These are phyloP conservation scores for Matsumyia berberina DNA, from an alignment of 2,888 invertebrate species.

Conservation along the genomic window DNA sequence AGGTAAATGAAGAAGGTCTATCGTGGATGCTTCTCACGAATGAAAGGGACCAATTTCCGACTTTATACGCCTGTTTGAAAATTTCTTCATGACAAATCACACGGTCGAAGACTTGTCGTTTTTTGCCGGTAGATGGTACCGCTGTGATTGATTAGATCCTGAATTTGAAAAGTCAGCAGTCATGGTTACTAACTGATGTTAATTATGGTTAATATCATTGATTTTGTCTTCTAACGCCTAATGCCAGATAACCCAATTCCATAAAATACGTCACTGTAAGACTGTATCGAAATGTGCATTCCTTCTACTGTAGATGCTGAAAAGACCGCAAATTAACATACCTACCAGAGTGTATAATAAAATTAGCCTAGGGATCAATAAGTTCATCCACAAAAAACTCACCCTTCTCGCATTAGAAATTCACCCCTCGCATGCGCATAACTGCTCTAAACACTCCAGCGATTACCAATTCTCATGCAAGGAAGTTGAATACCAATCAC, in stretches of 20 bases:
- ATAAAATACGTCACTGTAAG: not conserved
- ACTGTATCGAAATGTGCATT: constrained; percentile 33
- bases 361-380: constrained; percentile 42
- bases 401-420: constrained; percentile 59
- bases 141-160: no score
- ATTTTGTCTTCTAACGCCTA: not conserved
- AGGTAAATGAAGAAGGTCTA: no score
- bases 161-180: no score
- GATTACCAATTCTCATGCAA: constrained; percentile 16
- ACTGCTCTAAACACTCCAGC: not conserved
- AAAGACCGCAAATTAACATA: not conserved
- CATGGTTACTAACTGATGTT: no score
- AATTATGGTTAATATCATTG: not conserved
- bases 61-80: no score
- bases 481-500: constrained; percentile 49
- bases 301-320: not conserved
- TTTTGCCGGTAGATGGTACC: no score
- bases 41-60: no score
- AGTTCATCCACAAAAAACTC: constrained; percentile 38
- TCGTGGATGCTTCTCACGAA: no score
- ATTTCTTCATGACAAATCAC: no score
- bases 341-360: constrained; percentile 20
- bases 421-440: constrained; percentile 69
- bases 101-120: no score
- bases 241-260: not conserved